Conservation (phyloP, 2,113 vertebrate species). For the Uropsilus gracilis region DNA sequence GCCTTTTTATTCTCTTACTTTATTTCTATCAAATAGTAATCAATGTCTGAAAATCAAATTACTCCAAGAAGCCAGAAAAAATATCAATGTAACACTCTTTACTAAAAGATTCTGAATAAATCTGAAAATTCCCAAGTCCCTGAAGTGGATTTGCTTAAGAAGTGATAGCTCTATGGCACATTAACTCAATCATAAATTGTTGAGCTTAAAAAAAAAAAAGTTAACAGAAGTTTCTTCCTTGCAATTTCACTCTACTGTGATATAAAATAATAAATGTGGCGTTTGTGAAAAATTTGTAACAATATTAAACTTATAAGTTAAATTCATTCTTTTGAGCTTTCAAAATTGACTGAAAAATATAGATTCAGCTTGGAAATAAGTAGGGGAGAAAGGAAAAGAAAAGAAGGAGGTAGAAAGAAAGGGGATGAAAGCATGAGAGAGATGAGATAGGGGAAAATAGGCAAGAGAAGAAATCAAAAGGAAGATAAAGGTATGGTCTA, state of each 20-base stretch:
- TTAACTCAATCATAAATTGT: conserved; percentile 49
- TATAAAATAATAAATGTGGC: too few species aligned
- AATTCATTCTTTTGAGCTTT: conserved; percentile 9
- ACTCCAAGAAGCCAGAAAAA: neutral
- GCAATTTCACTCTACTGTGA: neutral
- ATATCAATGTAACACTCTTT: conserved; percentile 22
- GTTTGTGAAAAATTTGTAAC: neutral
- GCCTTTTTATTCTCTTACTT: neutral
- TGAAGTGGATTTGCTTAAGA: conserved; percentile 36
- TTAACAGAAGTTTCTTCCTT: neutral
- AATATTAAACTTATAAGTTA: neutral
- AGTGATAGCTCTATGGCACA: neutral
- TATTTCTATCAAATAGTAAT: neutral
- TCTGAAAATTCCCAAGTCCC: conserved; percentile 45
- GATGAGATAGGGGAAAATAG: neutral
- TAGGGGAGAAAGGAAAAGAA: neutral
- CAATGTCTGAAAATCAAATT: conserved; percentile 13
- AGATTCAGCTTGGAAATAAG: neutral
- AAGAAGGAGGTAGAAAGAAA: neutral
- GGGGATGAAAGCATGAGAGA: neutral
- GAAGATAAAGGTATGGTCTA: neutral
- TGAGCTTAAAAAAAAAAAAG: neutral
- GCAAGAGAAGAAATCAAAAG: neutral
- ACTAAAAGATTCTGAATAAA: conserved; percentile 38
- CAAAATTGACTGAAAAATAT: neutral